phyloP scores from a whole-genome alignment of 2,113 vertebrate genomes.

The Ictidomys tridecemlineatus region DNA sequence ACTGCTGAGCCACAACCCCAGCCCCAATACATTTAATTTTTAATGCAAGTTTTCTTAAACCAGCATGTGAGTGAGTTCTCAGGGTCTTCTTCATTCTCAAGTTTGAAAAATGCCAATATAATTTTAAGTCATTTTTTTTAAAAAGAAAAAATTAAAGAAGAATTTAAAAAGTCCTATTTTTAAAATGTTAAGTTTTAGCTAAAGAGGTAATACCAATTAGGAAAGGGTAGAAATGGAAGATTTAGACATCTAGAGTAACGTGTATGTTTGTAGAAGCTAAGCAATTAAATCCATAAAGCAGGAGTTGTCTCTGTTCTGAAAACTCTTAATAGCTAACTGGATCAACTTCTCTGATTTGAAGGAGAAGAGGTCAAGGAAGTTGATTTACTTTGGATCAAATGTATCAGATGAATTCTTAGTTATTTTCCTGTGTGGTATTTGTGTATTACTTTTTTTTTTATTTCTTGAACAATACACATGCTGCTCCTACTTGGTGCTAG shows the following conservation, averaged over 20 bases:
- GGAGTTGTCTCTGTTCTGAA: background rate
- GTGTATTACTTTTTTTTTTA: background rate
- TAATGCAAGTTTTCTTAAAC: background rate
- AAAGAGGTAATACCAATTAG: background rate
- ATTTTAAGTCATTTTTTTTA: background rate
- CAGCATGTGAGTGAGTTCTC: background rate
- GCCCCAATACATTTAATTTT: background rate
- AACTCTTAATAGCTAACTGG: background rate
- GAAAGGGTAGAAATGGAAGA: background rate
- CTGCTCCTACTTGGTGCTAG: background rate
- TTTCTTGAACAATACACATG: background rate
- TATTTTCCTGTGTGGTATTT: background rate
- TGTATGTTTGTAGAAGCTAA: background rate
- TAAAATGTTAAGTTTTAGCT: constrained; percentile 21
- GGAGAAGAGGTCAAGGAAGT: background rate
- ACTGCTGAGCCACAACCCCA: too few relatives aligned
- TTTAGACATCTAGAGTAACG: background rate
- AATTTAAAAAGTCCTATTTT: constrained; percentile 10
- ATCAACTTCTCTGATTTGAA: background rate
- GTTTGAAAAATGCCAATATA: background rate
- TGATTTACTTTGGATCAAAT: background rate
- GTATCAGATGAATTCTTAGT: background rate
- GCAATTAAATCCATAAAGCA: background rate
- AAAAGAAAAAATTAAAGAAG: background rate
- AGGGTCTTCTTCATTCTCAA: background rate